Evolutionary conservation across 2,797 vertebrate genomes (phyloP), one percentile per base, ranked within the genome.

Genomic region (Margarornis squamiger): DNA sequence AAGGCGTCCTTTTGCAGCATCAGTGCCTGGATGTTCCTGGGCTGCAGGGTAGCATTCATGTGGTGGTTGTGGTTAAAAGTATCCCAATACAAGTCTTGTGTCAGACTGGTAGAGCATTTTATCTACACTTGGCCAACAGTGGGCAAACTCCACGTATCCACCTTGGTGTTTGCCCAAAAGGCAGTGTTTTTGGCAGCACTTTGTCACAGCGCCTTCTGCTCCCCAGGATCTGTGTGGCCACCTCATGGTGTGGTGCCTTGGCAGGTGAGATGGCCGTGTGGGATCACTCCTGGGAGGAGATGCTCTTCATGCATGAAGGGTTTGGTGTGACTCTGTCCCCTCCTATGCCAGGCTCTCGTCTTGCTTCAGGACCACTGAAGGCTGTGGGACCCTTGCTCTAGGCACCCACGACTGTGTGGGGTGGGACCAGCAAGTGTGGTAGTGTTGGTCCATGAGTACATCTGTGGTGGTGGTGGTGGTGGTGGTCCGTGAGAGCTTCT

Each of bases 1-100:
- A 14, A 14, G 55, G 15, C 1, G 1, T 6, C 14, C 5, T 0
- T 6, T 52, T 7, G 20, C 5, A 9, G 23, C 4, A 1, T 45
- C 12, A 4, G 17, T 74, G 39, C 30, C 21, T 55, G 34, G 17
- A 19, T 1, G 0, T 66, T 38, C 8, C 17, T 2, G 1, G 8
- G 48, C 45, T 83, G 45, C 27, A 55, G 36, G 9, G 20, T 3
- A 15, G 5, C 29, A 21, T 58, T 15, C 67, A 1, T 48, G 6
- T 57, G 29, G 45, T 70, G 45, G 46, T 67, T 80, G 52, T 43
- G 52, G 38, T 88, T 94, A 94, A 92, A 93, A 91, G 86, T 68
- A 86, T 4, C 38, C n/a, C 0, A 0, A 10, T 52, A 18, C 0
- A 19, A 70, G 45, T 21, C 32, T 86, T 61, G 51, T 17, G 41